Evolutionary conservation across 1,140 invertebrate genomes (phyloP).

Genomic region (Mya arenaria): DNA sequence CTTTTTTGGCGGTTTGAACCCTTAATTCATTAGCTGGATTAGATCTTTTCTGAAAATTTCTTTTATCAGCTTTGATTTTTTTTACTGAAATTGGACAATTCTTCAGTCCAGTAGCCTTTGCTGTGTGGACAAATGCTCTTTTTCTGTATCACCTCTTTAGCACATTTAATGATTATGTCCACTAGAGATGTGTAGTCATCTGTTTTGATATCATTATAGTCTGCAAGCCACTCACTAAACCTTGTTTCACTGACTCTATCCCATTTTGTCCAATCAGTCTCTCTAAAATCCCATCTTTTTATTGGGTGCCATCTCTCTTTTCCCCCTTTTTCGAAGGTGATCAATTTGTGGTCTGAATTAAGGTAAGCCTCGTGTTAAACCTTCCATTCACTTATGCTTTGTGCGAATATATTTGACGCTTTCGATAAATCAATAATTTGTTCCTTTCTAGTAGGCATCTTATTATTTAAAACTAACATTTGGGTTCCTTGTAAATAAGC

Average conservation of each 20-base stretch:
- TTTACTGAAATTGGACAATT: background rate
- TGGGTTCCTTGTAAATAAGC: background rate
- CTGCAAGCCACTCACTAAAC: background rate
- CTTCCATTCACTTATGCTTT: background rate
- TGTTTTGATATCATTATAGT: background rate
- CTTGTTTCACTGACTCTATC: background rate
- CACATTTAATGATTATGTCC: background rate
- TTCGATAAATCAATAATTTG: constrained; percentile 7
- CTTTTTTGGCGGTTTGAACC: background rate
- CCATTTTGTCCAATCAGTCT: background rate
- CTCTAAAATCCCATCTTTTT: background rate
- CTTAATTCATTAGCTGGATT: background rate
- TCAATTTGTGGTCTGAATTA: constrained; percentile 6
- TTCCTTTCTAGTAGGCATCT: background rate
- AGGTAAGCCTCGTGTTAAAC: background rate
- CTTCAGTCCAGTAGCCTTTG: background rate
- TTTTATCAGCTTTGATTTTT: background rate
- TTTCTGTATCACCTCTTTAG: background rate
- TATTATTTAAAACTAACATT: constrained; percentile 1
- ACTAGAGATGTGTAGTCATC: background rate
- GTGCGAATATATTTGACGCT: background rate
- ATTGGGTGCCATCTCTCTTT: background rate
- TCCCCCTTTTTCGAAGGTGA: background rate
- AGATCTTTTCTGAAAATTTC: background rate
- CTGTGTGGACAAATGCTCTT: background rate